Conservation (phyloP, 2,113 vertebrate species). For the Tinamus guttatus region DNA sequence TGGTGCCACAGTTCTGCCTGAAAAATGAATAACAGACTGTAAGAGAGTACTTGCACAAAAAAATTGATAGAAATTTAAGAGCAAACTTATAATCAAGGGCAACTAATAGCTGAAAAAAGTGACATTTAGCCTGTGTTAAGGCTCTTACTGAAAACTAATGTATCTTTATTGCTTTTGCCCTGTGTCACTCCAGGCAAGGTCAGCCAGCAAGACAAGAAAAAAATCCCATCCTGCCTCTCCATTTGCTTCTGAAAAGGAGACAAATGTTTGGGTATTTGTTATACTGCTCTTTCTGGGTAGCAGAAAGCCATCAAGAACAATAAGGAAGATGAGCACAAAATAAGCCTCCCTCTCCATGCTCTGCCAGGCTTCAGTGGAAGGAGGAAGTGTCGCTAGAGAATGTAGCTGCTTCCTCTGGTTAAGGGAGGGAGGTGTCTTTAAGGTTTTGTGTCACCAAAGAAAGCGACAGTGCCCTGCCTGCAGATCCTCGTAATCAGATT, state of each 20-base stretch:
- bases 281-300: neutral
- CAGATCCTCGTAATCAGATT: constrained; percentile 34
- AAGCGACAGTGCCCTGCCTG: constrained; percentile 1
- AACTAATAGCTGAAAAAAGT: constrained; percentile 15
- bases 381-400: neutral
- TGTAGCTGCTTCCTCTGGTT: neutral
- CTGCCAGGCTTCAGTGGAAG: neutral
- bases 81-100: constrained; percentile 36
- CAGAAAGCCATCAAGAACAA: neutral
- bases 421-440: neutral
- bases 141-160: constrained; percentile 30
- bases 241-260: neutral
- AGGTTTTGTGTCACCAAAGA: neutral
- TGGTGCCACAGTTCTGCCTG: constrained; percentile 77
- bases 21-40: constrained; percentile 30
- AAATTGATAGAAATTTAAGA: constrained; percentile 18
- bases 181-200: constrained; percentile 64
- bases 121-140: constrained; percentile 13
- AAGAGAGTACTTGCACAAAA: neutral
- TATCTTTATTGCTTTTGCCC: constrained; percentile 27
- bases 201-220: constrained; percentile 2
- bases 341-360: neutral
- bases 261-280: neutral
- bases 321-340: constrained; percentile 15
- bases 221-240: neutral